phyloP scores from a whole-genome alignment of 2,113 vertebrate species.

The Lycocorax pyrrhopterus region DNA sequence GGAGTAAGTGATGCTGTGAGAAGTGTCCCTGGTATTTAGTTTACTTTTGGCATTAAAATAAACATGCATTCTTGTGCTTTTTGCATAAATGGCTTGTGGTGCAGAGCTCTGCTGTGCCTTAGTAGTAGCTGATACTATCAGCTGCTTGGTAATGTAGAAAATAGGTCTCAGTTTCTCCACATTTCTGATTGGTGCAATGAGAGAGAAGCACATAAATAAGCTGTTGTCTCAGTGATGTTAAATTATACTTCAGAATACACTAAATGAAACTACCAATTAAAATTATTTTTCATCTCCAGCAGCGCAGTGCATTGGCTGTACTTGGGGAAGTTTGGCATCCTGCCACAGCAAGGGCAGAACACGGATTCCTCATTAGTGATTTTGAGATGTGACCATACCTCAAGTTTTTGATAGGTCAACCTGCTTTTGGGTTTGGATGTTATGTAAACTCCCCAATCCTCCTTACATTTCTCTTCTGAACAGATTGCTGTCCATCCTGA shows the following conservation, averaged over 20 bases:
- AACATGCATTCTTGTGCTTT: neutral
- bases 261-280: neutral
- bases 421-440: neutral
- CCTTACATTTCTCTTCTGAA: neutral
- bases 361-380: neutral
- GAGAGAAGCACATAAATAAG: neutral
- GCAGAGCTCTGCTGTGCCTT: neutral
- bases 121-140: neutral
- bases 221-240: neutral
- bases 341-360: neutral
- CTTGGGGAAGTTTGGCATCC: neutral
- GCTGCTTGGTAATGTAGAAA: neutral
- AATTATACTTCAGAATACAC: neutral
- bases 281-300: neutral
- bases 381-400: neutral
- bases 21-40: neutral
- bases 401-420: neutral
- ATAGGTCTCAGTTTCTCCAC: neutral
- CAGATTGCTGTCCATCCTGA: neutral
- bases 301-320: neutral
- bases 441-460: neutral
- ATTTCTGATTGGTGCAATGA: neutral
- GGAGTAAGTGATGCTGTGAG: slow-evolving; percentile 1
- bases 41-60: neutral
- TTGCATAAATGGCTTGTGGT: neutral